These are phyloP conservation scores for Caradrina clavipalpis DNA, from an alignment of 2,888 invertebrate species.

Conservation along the genomic window DNA sequence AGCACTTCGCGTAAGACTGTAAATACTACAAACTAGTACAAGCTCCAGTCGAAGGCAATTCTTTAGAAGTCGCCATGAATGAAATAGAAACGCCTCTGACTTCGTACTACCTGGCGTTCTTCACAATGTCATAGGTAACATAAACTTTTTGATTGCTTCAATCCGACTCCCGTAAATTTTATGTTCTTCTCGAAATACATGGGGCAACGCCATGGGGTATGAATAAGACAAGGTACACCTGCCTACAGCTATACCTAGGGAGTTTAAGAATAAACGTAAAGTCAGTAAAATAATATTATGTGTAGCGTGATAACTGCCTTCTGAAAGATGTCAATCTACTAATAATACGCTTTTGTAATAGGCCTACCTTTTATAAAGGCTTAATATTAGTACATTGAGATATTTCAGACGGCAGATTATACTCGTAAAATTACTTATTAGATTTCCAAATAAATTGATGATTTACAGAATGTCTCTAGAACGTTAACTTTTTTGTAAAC, in stretches of 20 bases:
- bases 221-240: conserved; percentile 24
- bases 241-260: background rate
- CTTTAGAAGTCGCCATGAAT: conserved; percentile 17
- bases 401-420: too few relatives aligned
- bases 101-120: conserved; percentile 15
- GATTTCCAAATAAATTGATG: too few relatives aligned
- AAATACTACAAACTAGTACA: conserved; percentile 38
- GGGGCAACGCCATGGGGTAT: conserved; percentile 6
- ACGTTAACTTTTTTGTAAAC: too few relatives aligned
- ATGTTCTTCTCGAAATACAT: conserved; percentile 22
- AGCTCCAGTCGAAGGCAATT: conserved; percentile 18
- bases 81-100: conserved; percentile 15
- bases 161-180: conserved; percentile 46
- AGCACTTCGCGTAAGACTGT: conserved; percentile 3
- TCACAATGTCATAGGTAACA: conserved; percentile 52
- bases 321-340: too few relatives aligned
- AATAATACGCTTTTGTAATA: too few relatives aligned
- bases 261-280: background rate
- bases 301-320: too few relatives aligned
- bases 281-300: too few relatives aligned
- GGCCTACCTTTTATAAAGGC: too few relatives aligned
- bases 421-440: too few relatives aligned
- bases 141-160: conserved; percentile 53
- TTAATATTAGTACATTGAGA: too few relatives aligned
- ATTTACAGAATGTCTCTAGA: too few relatives aligned